A percentile compares a stretch with the other conserved stretches of the same genome.
Evolutionary conservation across 2,888 invertebrate genomes (phyloP).

Genomic region (Thyatira batis): DNA sequence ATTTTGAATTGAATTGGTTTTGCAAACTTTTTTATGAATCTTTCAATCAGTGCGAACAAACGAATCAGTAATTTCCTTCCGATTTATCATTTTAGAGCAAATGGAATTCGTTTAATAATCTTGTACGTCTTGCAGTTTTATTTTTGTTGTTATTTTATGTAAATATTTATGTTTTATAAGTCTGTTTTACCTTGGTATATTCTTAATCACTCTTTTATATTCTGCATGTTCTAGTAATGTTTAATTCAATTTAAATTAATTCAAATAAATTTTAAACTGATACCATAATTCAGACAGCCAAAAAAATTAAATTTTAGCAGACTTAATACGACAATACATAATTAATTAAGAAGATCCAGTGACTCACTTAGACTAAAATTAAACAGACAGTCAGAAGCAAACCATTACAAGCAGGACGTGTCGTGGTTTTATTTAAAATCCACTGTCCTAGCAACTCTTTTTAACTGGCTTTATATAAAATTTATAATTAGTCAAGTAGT

Average conservation of each 20-base stretch:
- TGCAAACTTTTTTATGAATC: conserved; percentile 29
- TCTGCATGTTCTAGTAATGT: too few relatives aligned
- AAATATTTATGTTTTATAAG: too few relatives aligned
- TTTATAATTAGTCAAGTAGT: conserved; percentile 44
- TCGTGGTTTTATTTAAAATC: conserved; percentile 14
- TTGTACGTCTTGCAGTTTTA: too few relatives aligned
- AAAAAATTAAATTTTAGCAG: not conserved
- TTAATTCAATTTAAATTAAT: too few relatives aligned
- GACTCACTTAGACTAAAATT: not conserved
- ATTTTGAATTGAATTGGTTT: conserved; percentile 29
- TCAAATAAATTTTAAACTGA: too few relatives aligned
- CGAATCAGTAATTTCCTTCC: not conserved
- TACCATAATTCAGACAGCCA: not conserved
- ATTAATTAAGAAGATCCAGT: not conserved
- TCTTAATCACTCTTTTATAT: too few relatives aligned
- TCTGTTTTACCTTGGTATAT: too few relatives aligned
- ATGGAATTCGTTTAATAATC: not conserved
- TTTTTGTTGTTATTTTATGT: too few relatives aligned
- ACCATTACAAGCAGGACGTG: conserved; percentile 19
- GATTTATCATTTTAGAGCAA: not conserved
- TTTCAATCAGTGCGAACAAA: not conserved
- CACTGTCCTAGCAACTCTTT: conserved; percentile 16
- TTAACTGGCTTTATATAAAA: conserved; percentile 42
- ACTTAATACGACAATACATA: not conserved
- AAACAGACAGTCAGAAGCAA: not conserved